Evolutionary conservation across 2,797 vertebrate species (phyloP).

Genomic region (Miopithecus talapoin): DNA sequence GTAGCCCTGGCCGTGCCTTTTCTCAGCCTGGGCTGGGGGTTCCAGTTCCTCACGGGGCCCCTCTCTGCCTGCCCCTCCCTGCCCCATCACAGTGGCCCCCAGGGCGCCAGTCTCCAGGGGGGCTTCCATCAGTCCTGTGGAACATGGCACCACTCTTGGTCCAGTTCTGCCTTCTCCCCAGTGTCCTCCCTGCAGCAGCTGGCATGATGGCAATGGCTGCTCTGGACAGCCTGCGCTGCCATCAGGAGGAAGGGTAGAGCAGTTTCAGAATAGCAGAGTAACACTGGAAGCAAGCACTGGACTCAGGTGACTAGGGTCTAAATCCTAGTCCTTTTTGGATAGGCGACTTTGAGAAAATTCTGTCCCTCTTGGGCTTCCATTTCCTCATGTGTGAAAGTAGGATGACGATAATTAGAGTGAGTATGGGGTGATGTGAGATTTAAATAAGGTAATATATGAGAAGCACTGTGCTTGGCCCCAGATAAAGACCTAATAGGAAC

Average conservation of each 20-base stretch:
- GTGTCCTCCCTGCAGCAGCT: too few species aligned
- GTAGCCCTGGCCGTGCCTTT: too few species aligned
- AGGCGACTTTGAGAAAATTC: background rate
- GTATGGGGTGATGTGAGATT: background rate
- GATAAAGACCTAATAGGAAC: background rate
- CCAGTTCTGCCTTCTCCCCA: too few species aligned
- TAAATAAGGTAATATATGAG: background rate
- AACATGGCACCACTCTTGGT: too few species aligned
- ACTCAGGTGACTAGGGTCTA: background rate
- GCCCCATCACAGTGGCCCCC: too few species aligned
- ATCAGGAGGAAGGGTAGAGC: background rate
- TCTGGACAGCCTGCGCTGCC: too few species aligned
- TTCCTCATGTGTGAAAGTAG: background rate
- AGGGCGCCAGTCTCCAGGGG: too few species aligned
- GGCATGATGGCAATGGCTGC: too few species aligned
- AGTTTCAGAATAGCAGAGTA: background rate
- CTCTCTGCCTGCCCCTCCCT: too few species aligned
- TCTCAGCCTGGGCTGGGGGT: too few species aligned
- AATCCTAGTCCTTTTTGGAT: background rate
- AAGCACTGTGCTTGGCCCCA: background rate
- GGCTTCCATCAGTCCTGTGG: too few species aligned
- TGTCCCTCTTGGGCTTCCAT: background rate
- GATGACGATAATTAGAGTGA: background rate
- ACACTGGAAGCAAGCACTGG: background rate
- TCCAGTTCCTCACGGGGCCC: too few species aligned